These are phyloP conservation scores for Somateria mollissima DNA, from an alignment of 2,797 vertebrate species.

Conservation along the genomic window DNA sequence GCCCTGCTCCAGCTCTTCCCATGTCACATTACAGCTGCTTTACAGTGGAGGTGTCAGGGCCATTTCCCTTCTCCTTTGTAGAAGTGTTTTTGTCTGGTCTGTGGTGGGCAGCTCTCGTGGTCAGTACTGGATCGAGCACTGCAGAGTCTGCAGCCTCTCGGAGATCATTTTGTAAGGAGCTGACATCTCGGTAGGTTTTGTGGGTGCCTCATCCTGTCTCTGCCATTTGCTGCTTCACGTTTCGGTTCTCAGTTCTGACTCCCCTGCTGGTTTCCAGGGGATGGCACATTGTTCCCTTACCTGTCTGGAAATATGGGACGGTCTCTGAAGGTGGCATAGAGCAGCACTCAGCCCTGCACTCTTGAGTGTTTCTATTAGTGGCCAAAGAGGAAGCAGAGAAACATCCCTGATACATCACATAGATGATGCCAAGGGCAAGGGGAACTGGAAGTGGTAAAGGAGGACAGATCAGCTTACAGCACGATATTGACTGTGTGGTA, in stretches of 20 bases:
- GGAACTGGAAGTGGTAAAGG: neutral
- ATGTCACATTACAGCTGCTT: too few species aligned
- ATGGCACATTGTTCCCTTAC: neutral
- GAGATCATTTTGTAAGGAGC: too few species aligned
- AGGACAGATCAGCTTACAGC: neutral
- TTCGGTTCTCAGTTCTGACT: neutral
- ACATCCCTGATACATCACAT: neutral
- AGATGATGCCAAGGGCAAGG: neutral
- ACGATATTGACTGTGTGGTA: neutral
- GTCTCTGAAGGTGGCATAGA: neutral
- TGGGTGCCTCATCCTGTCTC: too few species aligned
- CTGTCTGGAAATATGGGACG: neutral
- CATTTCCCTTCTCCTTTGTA: too few species aligned
- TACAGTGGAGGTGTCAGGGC: too few species aligned
- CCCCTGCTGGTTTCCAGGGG: neutral
- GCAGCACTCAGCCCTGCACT: neutral
- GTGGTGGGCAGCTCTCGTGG: too few species aligned
- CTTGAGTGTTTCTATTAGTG: neutral
- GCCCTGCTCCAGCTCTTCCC: too few species aligned
- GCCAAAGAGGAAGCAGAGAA: neutral
- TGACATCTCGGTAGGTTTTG: too few species aligned
- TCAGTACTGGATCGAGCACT: too few species aligned
- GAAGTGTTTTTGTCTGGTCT: too few species aligned
- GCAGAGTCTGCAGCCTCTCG: too few species aligned
- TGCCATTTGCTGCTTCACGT: too few species aligned